Evolutionary conservation across 2,888 invertebrate genomes (phyloP).

Genomic region (Oxyteleia sp.): DNA sequence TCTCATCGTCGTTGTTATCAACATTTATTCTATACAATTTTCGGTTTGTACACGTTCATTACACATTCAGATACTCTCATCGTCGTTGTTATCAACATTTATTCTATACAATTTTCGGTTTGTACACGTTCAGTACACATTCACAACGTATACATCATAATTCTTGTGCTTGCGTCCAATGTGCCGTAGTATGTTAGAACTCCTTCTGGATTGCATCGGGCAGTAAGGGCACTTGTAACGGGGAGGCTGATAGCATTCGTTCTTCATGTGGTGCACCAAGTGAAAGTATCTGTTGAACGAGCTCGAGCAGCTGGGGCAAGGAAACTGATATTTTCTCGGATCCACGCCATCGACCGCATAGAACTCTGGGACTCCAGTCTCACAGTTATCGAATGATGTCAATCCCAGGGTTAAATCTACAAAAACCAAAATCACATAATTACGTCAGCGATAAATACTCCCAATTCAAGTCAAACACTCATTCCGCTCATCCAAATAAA

Average conservation of each 20-base stretch:
- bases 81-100: conserved; percentile 14
- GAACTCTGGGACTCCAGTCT: conserved; percentile 26
- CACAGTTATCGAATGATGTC: conserved; percentile 27
- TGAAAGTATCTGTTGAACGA: conserved; percentile 72
- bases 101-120: conserved; percentile 15
- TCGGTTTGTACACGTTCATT: conserved; percentile 27
- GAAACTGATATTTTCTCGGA: conserved; percentile 32
- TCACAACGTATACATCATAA: conserved; percentile 48
- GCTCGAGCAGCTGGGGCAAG: conserved; percentile 76
- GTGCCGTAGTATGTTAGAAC: conserved; percentile 74
- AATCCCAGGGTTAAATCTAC: conserved; percentile 34
- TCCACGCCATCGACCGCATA: conserved; percentile 11
- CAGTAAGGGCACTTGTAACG: conserved; percentile 86
- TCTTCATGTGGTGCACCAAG: conserved; percentile 80
- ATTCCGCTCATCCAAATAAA: too few species aligned
- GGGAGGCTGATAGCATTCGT: conserved; percentile 85
- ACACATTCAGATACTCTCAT: too few species aligned
- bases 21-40: conserved; percentile 27
- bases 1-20: too few species aligned
- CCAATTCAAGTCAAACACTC: neutral
- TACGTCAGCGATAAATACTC: neutral
- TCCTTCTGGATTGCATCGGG: conserved; percentile 74
- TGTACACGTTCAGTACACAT: conserved; percentile 38
- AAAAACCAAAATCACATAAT: conserved; percentile 45
- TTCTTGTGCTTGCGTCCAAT: conserved; percentile 69